Base-by-base conservation (phyloP, 2,888 invertebrate genomes). In the Yponomeuta plumbellus region DNA sequence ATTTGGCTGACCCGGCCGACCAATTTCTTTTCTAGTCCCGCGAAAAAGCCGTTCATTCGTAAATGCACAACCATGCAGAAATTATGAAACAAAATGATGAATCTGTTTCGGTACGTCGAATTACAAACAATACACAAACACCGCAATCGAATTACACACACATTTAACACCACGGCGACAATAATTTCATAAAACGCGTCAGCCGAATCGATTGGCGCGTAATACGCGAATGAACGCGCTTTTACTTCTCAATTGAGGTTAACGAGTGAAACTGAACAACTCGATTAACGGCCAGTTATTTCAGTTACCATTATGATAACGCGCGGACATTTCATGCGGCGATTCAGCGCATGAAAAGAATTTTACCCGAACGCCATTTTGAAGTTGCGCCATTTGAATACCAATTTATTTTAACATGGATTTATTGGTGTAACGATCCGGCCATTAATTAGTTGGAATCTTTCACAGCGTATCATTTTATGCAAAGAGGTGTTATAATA, bases 201-300 rank as follows among this genome's bases (percentile, higher is more conserved):
- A 23, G 59, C 59, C 22, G 34, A 59, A 22, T 59, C 59, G 59
- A 21, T 59, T 59, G 4, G 23, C 59, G 21, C 59, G 59, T 26
- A 23, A 11, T 64, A 56, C 56, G 57, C 26, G 26, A 64, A 64
- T 64, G n/a, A 64, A 56, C 64, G 21, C 61, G 44, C 63, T 44
- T 26, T 61, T 61, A 61, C 61, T 61, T 40, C 21, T 22, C 63
- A 23, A n/a, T 26, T 23, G 64, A 64, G 64, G 64, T 64, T 56
- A 64, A 64, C 64, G 64, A 64, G 64, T 56, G 64, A 64, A 64
- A 64, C 57, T 26, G 64, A 40, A 26, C 34, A 10, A 23, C 26
- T 34, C 63, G 63, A 63, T 63, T 63, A 63, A 44, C 63, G 44
- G 13, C 61, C 40, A 62, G 21, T 63, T 63, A 63, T 44, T 44